phyloP scores from a whole-genome alignment of 2,888 invertebrate species.

The Rhaphigaster nebulosa region DNA sequence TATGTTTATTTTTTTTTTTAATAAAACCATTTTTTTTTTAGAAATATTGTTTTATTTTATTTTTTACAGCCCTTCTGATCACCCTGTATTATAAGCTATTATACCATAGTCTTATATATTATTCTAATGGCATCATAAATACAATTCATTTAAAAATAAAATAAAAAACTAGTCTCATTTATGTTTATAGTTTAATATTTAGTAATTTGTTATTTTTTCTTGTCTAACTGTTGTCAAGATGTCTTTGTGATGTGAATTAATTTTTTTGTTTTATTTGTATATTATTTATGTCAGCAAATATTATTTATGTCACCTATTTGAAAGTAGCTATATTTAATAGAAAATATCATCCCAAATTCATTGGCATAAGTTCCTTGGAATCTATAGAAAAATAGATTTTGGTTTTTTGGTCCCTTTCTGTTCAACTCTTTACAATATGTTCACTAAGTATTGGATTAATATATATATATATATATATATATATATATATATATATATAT shows the following conservation, averaged over 20 bases:
- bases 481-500: neutral
- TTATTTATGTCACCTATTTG: neutral
- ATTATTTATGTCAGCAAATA: neutral
- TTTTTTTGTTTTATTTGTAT: neutral
- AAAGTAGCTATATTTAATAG: neutral
- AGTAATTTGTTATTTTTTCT: neutral
- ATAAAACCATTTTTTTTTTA: no score
- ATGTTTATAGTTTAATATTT: neutral
- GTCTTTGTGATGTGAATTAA: neutral
- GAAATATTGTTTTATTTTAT: no score
- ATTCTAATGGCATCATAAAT: neutral
- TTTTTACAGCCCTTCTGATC: no score
- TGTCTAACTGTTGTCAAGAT: neutral
- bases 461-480: neutral
- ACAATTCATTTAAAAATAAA: neutral
- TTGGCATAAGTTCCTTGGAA: neutral
- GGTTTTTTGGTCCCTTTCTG: neutral
- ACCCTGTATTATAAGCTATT: no score
- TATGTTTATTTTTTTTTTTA: no score
- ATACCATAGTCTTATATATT: no score
- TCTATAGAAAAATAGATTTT: neutral
- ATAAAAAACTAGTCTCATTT: neutral
- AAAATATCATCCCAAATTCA: neutral
- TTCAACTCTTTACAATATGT: neutral
- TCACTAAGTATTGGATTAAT: neutral